Conservation (phyloP, 2,888 invertebrate genomes). For the Ophion slaviceki region DNA sequence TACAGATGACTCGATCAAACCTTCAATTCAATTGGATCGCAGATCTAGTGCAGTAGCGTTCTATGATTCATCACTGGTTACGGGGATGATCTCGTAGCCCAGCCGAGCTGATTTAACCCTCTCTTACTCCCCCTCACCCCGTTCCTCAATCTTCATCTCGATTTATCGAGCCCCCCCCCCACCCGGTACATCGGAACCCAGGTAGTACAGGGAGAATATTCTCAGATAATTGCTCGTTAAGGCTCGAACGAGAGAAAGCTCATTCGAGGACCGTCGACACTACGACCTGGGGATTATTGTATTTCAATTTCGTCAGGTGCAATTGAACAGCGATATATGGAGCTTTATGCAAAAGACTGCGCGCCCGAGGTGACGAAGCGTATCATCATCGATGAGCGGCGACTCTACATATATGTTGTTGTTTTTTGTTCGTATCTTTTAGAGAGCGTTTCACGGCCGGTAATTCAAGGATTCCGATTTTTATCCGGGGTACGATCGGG, state of each 20-base stretch:
- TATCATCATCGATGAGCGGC: background rate
- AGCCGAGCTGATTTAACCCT: background rate
- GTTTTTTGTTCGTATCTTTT: background rate
- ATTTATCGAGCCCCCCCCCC: conserved; percentile 24
- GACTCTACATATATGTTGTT: background rate
- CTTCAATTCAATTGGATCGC: conserved; percentile 39
- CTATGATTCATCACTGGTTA: conserved; percentile 26
- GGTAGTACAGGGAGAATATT: conserved; percentile 39
- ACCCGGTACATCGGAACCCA: background rate
- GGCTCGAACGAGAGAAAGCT: conserved; percentile 20
- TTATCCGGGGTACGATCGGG: no score
- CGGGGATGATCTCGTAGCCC: conserved; percentile 21
- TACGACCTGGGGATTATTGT: conserved; percentile 24
- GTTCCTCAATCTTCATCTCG: conserved; percentile 48
- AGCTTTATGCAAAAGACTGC: conserved; percentile 28
- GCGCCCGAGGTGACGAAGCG: conserved; percentile 26
- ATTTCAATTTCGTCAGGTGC: conserved; percentile 35
- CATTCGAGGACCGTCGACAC: conserved; percentile 9
- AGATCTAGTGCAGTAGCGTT: conserved; percentile 10
- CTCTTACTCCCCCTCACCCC: background rate
- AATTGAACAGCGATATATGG: background rate
- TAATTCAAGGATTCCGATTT: no score
- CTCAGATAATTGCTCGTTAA: conserved; percentile 23
- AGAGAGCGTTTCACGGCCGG: no score
- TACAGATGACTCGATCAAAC: conserved; percentile 16